These are phyloP conservation scores for Dinothrombium tinctorium DNA, from an alignment of 1,140 invertebrate species.

Conservation along the genomic window DNA sequence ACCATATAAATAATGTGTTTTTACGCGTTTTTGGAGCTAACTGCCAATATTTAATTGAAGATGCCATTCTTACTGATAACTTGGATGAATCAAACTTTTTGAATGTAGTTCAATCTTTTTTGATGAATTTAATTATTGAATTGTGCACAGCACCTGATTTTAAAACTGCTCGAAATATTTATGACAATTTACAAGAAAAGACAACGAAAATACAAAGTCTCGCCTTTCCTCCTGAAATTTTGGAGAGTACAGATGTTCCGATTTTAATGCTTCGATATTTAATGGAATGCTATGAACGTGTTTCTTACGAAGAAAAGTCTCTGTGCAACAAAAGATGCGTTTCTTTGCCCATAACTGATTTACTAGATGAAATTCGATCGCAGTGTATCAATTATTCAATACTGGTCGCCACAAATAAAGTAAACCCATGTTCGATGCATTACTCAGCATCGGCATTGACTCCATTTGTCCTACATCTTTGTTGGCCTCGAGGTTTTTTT, in stretches of 20 bases:
- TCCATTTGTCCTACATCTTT: neutral
- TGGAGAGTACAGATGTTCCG: neutral
- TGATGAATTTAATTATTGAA: neutral
- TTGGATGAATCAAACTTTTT: neutral
- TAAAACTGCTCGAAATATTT: neutral
- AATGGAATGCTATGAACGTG: neutral
- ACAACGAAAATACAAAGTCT: neutral
- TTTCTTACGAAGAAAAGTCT: neutral
- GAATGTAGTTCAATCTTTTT: neutral
- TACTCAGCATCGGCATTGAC: neutral
- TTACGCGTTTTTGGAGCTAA: too few relatives aligned
- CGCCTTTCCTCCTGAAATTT: neutral
- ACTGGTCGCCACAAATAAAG: neutral
- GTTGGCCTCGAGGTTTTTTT: constrained; percentile 1
- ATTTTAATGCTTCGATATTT: neutral
- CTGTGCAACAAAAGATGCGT: neutral
- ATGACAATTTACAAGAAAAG: neutral
- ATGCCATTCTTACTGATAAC: neutral
- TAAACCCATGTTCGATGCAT: neutral
- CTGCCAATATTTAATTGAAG: too few relatives aligned
- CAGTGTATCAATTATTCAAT: constrained; percentile 4
- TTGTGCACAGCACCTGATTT: neutral
- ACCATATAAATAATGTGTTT: too few relatives aligned
- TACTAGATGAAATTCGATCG: neutral
- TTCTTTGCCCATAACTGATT: neutral